Evolutionary conservation across 2,113 vertebrate species (phyloP).

Genomic region (Larimichthys crocea): DNA sequence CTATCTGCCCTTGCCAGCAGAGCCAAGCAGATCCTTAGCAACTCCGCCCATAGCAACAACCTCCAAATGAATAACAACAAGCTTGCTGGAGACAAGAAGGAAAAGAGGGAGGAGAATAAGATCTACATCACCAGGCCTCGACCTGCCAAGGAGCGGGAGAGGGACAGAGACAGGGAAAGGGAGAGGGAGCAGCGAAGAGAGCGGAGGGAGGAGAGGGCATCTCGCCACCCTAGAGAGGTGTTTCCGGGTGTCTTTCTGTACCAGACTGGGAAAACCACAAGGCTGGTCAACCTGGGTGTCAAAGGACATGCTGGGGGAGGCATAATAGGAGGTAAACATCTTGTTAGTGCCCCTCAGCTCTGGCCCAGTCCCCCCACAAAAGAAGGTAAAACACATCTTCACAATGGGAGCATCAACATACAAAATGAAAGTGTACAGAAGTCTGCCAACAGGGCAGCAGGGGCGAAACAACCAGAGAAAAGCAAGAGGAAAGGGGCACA

Average conservation of each 20-base stretch:
- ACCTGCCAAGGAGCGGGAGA: conserved; percentile 77
- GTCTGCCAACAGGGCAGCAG: conserved; percentile 60
- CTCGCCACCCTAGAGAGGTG: conserved; percentile 81
- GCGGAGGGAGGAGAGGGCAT: conserved; percentile 67
- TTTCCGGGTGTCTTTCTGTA: conserved; percentile 90
- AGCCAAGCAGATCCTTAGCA: conserved; percentile 83
- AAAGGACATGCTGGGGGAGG: conserved; percentile 70
- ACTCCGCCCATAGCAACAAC: conserved; percentile 77
- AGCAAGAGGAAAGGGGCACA: conserved; percentile 52
- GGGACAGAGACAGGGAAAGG: conserved; percentile 52
- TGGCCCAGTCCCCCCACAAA: conserved; percentile 75
- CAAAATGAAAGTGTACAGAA: conserved; percentile 65
- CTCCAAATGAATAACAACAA: conserved; percentile 47
- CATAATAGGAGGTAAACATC: conserved; percentile 56
- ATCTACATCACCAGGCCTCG: conserved; percentile 94
- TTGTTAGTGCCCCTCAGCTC: conserved; percentile 75
- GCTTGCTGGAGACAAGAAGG: conserved; percentile 64
- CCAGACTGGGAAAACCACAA: conserved; percentile 85
- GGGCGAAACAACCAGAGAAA: conserved; percentile 46
- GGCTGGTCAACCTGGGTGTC: conserved; percentile 84
- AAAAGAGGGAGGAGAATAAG: conserved; percentile 84
- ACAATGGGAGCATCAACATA: conserved; percentile 74
- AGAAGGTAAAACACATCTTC: conserved; percentile 65
- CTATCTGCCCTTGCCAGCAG: conserved; percentile 83
- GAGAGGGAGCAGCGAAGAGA: conserved; percentile 74